Evolutionary conservation across 1,140 invertebrate genomes (phyloP), one percentile per base, ranked within the genome.

Genomic region (Cecropterus lyciades): DNA sequence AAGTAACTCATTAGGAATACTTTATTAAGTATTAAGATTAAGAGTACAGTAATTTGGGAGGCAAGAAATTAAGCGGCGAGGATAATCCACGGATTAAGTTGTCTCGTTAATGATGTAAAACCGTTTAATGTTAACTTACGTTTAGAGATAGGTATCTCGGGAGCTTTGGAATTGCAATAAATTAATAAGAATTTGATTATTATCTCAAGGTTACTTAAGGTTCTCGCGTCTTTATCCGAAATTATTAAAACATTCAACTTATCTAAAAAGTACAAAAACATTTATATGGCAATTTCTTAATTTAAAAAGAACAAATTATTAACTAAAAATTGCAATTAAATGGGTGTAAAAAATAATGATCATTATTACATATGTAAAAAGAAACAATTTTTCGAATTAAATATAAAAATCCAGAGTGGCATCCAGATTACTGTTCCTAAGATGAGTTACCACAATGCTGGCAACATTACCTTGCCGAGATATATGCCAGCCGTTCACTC

Each of bases 51-150:
- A 48, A 60, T 13, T 49, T 2, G 11, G 9, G 4, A 59, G 43
- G 27, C 56, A 59, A 46, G 56, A 46, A 60, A 49, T 60, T 60
- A 37, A 60, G 27, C 57, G 14, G 15, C 64, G 43, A 30, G 64
- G 64, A 43, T 65, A 56, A 65, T 65, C 64, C 45, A 15, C 11
- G 64, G 51, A 53, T 45, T 49, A 65, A 48, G 13, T 48, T 56
- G 51, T 65, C 51, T 40, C 30, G 20, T 53, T 65, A 65, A 65
- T 66, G 53, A 57, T 49, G 64, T 51, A 56, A 66, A 66, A 56
- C 55, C 42, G 53, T 56, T 57, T 66, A 66, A 66, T 66, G 52
- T 57, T 66, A 51, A 24, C 52, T 62, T 62, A 62, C 15, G 48
- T 37, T 42, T 55, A 45, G 14, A 33, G 52, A 66, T 57, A 33